Conservation (phyloP, 2,888 invertebrate species). For the Cheilosia soror region DNA sequence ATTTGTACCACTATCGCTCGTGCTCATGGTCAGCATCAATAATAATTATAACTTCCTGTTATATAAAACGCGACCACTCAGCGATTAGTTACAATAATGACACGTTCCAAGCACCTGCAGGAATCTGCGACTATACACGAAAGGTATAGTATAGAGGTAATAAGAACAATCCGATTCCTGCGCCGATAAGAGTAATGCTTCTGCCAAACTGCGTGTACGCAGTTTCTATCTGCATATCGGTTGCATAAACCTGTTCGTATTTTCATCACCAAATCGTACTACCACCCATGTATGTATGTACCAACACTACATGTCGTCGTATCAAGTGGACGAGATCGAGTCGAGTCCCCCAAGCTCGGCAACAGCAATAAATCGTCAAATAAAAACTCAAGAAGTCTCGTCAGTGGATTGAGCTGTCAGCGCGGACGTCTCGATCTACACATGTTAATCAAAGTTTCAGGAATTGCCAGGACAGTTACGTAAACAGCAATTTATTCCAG, state of each 20-base stretch:
- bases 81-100: slow-evolving; percentile 61
- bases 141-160: slow-evolving; percentile 20
- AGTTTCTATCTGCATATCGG: slow-evolving; percentile 71
- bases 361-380: slow-evolving; percentile 73
- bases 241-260: slow-evolving; percentile 62
- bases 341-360: slow-evolving; percentile 61
- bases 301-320: slow-evolving; percentile 39
- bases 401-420: slow-evolving; percentile 75
- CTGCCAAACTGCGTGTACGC: slow-evolving; percentile 67
- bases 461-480: slow-evolving; percentile 75
- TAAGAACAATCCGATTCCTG: slow-evolving; percentile 68
- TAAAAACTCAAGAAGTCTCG: slow-evolving; percentile 69
- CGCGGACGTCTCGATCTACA: slow-evolving; percentile 74
- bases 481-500: slow-evolving; percentile 73
- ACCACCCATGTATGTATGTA: neutral
- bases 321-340: slow-evolving; percentile 61
- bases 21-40: slow-evolving; percentile 47
- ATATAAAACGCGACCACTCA: slow-evolving; percentile 8
- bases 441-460: slow-evolving; percentile 74
- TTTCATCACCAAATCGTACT: slow-evolving; percentile 58
- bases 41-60: slow-evolving; percentile 69
- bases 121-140: slow-evolving; percentile 17
- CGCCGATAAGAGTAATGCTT: slow-evolving; percentile 67
- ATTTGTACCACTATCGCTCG: slow-evolving; percentile 17
- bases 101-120: slow-evolving; percentile 70